Percentiles rank a stretch among this genome's conserved stretches.
Conservation (phyloP, 2,888 invertebrate genomes). For the Sphaeridia pumilis region DNA sequence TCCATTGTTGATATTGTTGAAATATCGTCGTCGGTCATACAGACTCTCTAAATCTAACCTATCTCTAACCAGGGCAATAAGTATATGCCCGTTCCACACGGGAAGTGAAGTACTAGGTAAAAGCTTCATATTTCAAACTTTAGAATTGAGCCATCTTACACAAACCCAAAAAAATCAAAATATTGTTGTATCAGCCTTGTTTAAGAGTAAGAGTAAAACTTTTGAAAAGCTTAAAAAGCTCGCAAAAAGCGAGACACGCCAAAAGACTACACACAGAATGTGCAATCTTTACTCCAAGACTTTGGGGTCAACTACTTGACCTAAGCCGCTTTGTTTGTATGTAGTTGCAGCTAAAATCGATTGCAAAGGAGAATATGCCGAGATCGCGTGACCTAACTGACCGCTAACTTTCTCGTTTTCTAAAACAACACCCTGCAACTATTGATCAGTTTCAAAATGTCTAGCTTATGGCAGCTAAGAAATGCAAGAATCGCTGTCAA, state of each 20-base stretch:
- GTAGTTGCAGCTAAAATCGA: no score
- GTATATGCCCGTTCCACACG: conserved; percentile 34
- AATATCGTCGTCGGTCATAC: conserved; percentile 34
- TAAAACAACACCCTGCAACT: no score
- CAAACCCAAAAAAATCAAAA: conserved; percentile 22
- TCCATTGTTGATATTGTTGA: conserved; percentile 31
- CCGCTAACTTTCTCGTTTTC: no score
- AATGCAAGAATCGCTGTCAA: no score
- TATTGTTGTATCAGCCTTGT: neutral
- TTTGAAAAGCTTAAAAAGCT: conserved; percentile 11
- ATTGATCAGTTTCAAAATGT: no score
- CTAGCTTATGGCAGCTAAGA: no score
- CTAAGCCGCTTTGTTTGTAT: no score
- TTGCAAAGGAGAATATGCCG: no score
- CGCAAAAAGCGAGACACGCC: no score
- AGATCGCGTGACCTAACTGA: no score
- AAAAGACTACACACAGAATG: conserved; percentile 3
- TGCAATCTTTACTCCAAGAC: conserved; percentile 11
- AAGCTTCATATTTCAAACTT: conserved; percentile 35
- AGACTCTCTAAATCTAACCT: conserved; percentile 9
- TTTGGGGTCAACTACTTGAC: no score
- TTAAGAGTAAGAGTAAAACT: neutral
- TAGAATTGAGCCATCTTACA: conserved; percentile 35
- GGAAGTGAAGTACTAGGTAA: conserved; percentile 21
- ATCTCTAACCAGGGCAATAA: conserved; percentile 15